phyloP scores from a whole-genome alignment of 2,113 vertebrate genomes.

The Pholis gunnellus region DNA sequence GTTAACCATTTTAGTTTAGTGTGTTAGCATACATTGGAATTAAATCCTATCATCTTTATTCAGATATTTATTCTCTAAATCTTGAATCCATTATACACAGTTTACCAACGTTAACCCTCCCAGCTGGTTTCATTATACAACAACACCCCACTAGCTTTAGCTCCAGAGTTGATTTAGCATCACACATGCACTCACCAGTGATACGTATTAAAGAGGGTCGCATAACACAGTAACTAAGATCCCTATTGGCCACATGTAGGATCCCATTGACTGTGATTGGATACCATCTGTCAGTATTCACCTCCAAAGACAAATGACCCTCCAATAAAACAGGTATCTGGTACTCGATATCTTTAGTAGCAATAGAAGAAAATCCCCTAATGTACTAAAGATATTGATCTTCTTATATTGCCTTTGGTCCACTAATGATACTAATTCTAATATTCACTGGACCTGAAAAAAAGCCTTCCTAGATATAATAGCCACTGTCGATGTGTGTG shows the following conservation, averaged over 20 bases:
- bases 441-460: constrained; percentile 75
- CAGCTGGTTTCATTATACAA: not conserved
- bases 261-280: constrained; percentile 48
- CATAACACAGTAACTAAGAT: constrained; percentile 34
- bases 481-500: constrained; percentile 36
- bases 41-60: not conserved
- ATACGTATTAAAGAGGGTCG: constrained; percentile 20
- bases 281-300: constrained; percentile 54
- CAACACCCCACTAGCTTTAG: not conserved
- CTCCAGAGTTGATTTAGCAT: constrained; percentile 15
- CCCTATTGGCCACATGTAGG: constrained; percentile 25
- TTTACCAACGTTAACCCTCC: not conserved
- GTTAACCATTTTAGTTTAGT: constrained; percentile 1
- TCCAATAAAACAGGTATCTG: constrained; percentile 64
- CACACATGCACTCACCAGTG: constrained; percentile 18
- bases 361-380: constrained; percentile 44
- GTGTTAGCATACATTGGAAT: not conserved
- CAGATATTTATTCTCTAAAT: constrained; percentile 21
- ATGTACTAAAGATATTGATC: constrained; percentile 72
- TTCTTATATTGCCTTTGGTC: constrained; percentile 60
- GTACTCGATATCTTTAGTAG: not conserved
- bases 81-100: not conserved
- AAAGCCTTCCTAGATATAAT: constrained; percentile 60
- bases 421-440: constrained; percentile 77
- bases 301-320: constrained; percentile 72